A percentile compares a stretch with the other conserved stretches of the same genome.
These are phyloP conservation scores for Coptodon rendalli DNA, from an alignment of 2,113 vertebrate species.

Conservation along the genomic window DNA sequence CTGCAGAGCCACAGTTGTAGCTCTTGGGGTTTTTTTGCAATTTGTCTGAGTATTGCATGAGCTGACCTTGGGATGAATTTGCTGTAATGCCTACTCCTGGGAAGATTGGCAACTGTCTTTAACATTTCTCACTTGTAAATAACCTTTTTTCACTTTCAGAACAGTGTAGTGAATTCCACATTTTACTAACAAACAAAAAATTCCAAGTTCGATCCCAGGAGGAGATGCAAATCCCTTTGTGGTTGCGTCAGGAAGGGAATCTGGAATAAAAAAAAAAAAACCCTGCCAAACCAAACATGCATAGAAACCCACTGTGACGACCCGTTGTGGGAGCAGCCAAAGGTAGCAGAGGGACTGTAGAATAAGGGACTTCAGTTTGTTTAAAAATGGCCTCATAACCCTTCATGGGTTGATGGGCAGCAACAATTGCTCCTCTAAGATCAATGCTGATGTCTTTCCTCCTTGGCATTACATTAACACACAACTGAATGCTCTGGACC, in stretches of 20 bases:
- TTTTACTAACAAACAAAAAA: background rate
- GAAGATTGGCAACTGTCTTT: background rate
- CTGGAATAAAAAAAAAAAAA: background rate
- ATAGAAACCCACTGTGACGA: background rate
- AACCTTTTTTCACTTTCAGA: background rate
- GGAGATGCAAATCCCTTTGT: background rate
- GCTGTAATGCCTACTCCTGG: background rate
- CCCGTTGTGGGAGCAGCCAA: background rate
- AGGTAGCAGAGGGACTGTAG: background rate
- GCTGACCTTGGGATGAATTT: background rate
- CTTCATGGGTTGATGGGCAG: background rate
- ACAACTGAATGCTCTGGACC: background rate
- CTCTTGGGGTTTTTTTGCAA: rapidly evolving
- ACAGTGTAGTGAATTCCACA: background rate
- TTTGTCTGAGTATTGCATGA: background rate
- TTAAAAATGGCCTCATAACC: background rate
- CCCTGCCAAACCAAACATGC: background rate
- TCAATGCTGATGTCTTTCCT: background rate
- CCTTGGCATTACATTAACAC: background rate
- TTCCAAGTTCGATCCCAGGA: background rate
- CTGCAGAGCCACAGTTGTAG: background rate
- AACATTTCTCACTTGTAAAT: background rate
- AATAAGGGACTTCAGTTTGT: background rate
- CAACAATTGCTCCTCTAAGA: background rate
- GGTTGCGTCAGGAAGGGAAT: background rate